phyloP scores from a whole-genome alignment of 2,113 vertebrate genomes.

The Brevimyrus niger region DNA sequence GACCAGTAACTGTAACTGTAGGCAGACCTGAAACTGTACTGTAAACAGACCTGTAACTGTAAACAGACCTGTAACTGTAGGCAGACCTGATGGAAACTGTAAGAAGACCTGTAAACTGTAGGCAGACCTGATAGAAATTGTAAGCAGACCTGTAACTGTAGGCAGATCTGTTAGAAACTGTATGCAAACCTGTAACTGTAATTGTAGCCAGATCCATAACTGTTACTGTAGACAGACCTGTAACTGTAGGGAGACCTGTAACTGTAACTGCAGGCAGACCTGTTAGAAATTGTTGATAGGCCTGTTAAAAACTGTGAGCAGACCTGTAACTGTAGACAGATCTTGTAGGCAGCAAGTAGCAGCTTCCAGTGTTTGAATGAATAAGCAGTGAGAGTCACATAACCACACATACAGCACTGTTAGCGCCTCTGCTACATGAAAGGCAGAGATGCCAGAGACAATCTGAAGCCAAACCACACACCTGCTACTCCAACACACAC shows the following conservation, averaged over 20 bases:
- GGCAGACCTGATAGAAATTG: neutral
- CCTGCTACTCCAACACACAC: neutral
- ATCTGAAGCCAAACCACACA: neutral
- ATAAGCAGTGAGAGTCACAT: neutral
- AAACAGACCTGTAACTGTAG: neutral
- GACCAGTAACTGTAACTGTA: too few relatives aligned
- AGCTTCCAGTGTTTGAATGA: neutral
- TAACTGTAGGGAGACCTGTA: neutral
- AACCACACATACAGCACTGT: neutral
- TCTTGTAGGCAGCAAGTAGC: neutral
- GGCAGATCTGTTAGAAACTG: too few relatives aligned
- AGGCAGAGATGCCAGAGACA: neutral
- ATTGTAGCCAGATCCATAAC: neutral
- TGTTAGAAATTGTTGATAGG: neutral
- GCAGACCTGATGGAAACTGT: neutral
- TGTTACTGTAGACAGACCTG: neutral
- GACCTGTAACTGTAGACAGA: neutral
- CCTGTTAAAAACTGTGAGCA: neutral
- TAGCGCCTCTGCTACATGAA: neutral
- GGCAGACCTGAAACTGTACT: neutral
- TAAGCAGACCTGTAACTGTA: neutral
- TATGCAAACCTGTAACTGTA: too few relatives aligned
- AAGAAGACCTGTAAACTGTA: neutral
- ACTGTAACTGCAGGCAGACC: neutral
- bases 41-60: neutral